Evolutionary conservation across 2,113 vertebrate genomes (phyloP).

Genomic region (Saimiri boliviensis): DNA sequence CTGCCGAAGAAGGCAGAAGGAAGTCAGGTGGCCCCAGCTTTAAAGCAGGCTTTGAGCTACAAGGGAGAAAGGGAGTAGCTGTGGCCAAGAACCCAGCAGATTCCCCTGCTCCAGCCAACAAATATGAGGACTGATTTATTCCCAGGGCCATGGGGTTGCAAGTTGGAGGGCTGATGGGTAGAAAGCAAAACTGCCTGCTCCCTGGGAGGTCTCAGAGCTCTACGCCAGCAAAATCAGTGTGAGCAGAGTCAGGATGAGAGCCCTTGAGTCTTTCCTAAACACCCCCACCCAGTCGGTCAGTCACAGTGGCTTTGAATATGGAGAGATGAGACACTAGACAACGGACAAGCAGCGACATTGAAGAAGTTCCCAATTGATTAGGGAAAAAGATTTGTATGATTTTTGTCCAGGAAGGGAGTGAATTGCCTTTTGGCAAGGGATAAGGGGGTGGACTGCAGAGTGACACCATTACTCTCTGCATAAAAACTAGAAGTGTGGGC

Average conservation of each 20-base stretch:
- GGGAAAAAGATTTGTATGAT: neutral
- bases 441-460: neutral
- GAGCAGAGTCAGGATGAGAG: neutral
- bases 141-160: neutral
- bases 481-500: neutral
- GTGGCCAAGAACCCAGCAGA: neutral
- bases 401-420: neutral
- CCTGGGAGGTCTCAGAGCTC: neutral
- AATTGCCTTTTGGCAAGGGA: neutral
- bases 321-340: neutral
- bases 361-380: neutral
- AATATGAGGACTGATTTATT: neutral
- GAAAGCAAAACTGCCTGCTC: neutral
- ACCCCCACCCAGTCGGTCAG: accelerated
- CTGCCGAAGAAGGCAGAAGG: neutral
- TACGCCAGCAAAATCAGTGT: neutral
- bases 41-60: neutral
- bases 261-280: neutral
- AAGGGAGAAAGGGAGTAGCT: neutral
- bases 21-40: neutral
- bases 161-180: neutral
- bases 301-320: neutral
- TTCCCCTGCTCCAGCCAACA: neutral
- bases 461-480: neutral
- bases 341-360: neutral